Evolutionary conservation across 2,113 vertebrate genomes (phyloP), one percentile per base, ranked within the genome.

Genomic region (Plotosus lineatus): DNA sequence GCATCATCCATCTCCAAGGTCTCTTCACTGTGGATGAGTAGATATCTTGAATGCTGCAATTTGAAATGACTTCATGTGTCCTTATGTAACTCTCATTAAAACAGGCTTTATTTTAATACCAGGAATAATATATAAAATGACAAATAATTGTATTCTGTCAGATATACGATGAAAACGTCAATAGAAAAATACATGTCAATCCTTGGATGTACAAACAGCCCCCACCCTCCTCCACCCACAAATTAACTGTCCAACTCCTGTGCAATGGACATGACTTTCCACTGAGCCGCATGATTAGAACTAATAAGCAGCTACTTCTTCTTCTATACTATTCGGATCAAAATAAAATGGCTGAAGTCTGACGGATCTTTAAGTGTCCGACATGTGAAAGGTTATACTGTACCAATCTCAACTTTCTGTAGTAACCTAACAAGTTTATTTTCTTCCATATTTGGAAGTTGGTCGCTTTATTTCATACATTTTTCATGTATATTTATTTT

Each of bases 381-480:
- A n/a, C n/a, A n/a, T n/a, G n/a, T 26, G 65, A 68, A n/a, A 26
- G 50, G 44, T 40, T 80, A 60, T 82, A 73, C 69, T n/a, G 48
- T 80, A 86, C 85, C 80, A 84, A 63, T 63, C 33, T 46, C 80
- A 72, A 33, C 65, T 19, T 55, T 63, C 19, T 79, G 75, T 82
- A 74, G 55, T 79, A 74, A 51, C n/a, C 4, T 75, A 50, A 88
- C 78, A 84, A 83, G 51, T 86, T 86, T 4, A 83, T 88, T 91
- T 91, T 93, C 91, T 94, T 94, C 91, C 92, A 93, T 88, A 90
- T 92, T 90, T 92, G 93, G 93, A 94, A 92, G 91, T 38, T 42
- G 78, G 21, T 86, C 75, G 14, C 53, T 84, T 89, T 86, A 40
- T 87, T 87, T 89, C 87, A 65, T 89, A 84, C 86, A 87, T 85